phyloP scores from a whole-genome alignment of 2,888 invertebrate species.

The Agrypnus murinus region DNA sequence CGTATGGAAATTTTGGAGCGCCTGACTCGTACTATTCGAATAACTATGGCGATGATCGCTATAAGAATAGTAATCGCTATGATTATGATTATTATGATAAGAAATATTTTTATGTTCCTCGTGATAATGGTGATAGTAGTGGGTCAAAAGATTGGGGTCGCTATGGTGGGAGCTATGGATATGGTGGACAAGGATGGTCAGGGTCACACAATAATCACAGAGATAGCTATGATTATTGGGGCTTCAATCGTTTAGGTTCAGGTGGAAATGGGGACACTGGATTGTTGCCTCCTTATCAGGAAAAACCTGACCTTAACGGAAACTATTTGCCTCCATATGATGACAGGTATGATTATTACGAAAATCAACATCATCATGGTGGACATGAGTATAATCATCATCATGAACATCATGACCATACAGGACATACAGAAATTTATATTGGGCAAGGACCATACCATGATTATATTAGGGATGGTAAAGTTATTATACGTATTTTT shows the following conservation, averaged over 20 bases:
- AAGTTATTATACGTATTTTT: no score
- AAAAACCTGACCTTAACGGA: constrained; percentile 31
- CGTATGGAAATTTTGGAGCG: constrained; percentile 72
- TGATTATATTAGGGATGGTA: constrained; percentile 66
- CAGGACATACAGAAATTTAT: constrained; percentile 57
- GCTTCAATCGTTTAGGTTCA: constrained; percentile 52
- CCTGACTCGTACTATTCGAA: constrained; percentile 50
- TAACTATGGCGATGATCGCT: constrained; percentile 43
- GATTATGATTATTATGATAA: constrained; percentile 49
- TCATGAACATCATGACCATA: constrained; percentile 41
- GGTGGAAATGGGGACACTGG: constrained; percentile 10
- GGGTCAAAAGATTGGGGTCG: constrained; percentile 66
- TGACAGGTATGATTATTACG: constrained; percentile 38
- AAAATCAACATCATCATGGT: constrained; percentile 15
- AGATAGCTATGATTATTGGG: constrained; percentile 64
- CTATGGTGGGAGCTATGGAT: constrained; percentile 67
- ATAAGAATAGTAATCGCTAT: constrained; percentile 47
- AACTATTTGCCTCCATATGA: constrained; percentile 41
- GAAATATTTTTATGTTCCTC: constrained; percentile 55
- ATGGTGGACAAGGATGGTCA: constrained; percentile 56
- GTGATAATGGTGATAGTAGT: constrained; percentile 65
- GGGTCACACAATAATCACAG: constrained; percentile 57
- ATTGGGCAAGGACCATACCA: constrained; percentile 57
- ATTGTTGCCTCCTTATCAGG: constrained; percentile 34
- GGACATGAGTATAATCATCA: no score